Evolutionary conservation across 2,113 vertebrate species (phyloP).

Genomic region (Cynocephalus volans): DNA sequence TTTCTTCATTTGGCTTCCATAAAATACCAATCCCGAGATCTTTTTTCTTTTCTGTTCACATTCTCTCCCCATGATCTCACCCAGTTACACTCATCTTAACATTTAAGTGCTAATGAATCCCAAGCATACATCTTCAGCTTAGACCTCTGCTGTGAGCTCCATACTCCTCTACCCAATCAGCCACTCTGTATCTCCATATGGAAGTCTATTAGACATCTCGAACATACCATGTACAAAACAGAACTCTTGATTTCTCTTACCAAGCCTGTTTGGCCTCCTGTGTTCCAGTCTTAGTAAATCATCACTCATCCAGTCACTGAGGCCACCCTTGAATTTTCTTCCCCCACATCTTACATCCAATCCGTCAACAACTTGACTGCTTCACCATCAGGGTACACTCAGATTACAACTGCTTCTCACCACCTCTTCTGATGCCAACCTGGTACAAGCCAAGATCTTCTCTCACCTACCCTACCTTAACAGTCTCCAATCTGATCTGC

Average conservation of each 20-base stretch:
- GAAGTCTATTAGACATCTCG: constrained; percentile 7
- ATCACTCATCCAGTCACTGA: not conserved
- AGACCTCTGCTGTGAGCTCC: not conserved
- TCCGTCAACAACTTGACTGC: not conserved
- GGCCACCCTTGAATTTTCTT: not conserved
- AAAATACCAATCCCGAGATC: not conserved
- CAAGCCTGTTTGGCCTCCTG: not conserved
- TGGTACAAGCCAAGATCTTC: not conserved
- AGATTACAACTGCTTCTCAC: not conserved
- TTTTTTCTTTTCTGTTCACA: not conserved
- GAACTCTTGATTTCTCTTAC: not conserved
- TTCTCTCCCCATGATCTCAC: not conserved
- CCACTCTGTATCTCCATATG: not conserved
- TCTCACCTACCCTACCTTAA: not conserved
- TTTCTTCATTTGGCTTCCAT: not conserved
- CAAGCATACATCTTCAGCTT: not conserved
- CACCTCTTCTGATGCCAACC: not conserved
- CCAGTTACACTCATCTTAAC: not conserved
- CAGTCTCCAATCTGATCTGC: not conserved
- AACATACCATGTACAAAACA: constrained; percentile 1
- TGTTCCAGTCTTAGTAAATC: not conserved
- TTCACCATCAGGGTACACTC: not conserved
- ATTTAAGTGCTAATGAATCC: not conserved
- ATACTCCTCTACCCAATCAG: not conserved
- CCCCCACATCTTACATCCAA: not conserved